phyloP scores from a whole-genome alignment of 2,113 vertebrate species.

The Lepus americanus region DNA sequence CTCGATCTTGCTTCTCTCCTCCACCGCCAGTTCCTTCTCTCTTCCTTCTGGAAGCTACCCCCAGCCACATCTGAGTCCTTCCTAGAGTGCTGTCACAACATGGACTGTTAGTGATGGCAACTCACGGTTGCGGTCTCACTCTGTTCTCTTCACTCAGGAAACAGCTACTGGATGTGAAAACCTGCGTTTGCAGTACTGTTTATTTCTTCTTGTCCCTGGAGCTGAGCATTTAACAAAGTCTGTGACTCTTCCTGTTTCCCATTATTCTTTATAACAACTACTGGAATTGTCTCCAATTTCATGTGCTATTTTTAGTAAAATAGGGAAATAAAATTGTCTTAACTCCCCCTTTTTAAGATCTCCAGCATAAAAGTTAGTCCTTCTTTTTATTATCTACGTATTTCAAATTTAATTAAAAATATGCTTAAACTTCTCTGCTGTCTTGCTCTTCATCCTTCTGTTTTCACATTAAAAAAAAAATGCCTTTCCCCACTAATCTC shows the following conservation, averaged over 20 bases:
- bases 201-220: background rate
- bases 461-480: background rate
- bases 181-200: background rate
- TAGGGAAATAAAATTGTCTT: slow-evolving; percentile 24
- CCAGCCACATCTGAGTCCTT: background rate
- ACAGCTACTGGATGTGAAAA: background rate
- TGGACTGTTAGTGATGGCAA: background rate
- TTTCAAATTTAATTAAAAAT: slow-evolving; percentile 38
- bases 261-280: slow-evolving; percentile 42
- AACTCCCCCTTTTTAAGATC: background rate
- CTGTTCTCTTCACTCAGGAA: background rate
- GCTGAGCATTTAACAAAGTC: background rate
- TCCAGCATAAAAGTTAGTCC: background rate
- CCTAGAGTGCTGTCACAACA: background rate
- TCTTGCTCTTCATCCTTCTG: slow-evolving; percentile 25
- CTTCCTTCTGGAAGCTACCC: slow-evolving; percentile 23
- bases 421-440: background rate
- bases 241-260: background rate
- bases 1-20: background rate
- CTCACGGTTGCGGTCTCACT: background rate
- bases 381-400: slow-evolving; percentile 36
- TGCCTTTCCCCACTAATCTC: background rate
- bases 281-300: background rate
- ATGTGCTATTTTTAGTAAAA: slow-evolving; percentile 31
- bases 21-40: slow-evolving; percentile 11